A percentile compares a stretch with the other conserved stretches of the same genome.
These are phyloP conservation scores for Myotis pilosus DNA, from an alignment of 2,797 vertebrate species.

Conservation along the genomic window DNA sequence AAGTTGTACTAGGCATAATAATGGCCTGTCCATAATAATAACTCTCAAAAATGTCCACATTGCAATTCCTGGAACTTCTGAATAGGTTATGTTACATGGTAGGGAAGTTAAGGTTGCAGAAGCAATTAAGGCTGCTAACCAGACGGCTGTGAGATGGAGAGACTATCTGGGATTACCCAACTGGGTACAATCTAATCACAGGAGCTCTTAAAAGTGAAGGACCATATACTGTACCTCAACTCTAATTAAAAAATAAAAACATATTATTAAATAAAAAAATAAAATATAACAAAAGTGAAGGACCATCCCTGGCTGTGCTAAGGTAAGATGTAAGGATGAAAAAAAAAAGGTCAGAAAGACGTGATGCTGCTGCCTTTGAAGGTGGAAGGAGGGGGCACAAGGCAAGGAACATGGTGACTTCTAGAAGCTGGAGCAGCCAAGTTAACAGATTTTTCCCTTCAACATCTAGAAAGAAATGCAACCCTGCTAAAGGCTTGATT, in stretches of 20 bases:
- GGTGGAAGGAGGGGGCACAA: not conserved
- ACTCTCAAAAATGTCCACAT: not conserved
- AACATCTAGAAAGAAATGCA: not conserved
- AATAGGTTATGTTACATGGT: not conserved
- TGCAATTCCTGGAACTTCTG: not conserved
- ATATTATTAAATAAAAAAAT: too few species aligned
- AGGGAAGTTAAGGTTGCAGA: not conserved
- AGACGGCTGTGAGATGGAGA: not conserved
- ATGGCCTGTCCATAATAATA: not conserved
- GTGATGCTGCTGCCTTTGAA: not conserved
- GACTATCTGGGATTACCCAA: not conserved
- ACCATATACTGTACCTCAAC: not conserved
- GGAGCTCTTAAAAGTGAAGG: not conserved
- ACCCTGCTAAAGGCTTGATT: not conserved
- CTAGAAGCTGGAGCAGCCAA: not conserved
- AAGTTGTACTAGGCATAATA: not conserved
- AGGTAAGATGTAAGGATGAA: not conserved
- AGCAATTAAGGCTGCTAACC: not conserved
- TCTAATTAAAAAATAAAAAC: too few species aligned
- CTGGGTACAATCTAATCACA: not conserved
- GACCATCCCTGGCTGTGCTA: not conserved
- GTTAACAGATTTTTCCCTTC: not conserved
- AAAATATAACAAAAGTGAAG: not conserved
- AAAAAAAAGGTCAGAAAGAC: not conserved
- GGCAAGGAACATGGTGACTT: not conserved